These are phyloP conservation scores for Apteryx mantelli DNA, from an alignment of 2,113 vertebrate genomes.

Conservation along the genomic window DNA sequence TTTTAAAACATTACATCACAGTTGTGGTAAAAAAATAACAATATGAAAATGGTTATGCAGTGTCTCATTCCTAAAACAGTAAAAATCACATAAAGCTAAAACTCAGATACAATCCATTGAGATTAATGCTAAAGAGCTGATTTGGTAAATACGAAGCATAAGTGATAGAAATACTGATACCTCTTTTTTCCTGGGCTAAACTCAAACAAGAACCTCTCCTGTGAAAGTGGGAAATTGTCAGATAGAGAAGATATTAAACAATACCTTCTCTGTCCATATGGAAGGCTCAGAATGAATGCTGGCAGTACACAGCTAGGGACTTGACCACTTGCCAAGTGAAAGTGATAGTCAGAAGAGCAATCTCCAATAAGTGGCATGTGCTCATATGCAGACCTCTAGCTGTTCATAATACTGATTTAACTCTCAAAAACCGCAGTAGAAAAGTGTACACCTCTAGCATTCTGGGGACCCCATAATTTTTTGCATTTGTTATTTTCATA, in stretches of 20 bases:
- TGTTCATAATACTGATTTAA: not conserved
- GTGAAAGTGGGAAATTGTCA: not conserved
- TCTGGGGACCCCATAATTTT: not conserved
- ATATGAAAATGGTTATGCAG: not conserved
- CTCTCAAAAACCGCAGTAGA: not conserved
- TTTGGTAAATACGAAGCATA: not conserved
- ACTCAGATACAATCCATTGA: not conserved
- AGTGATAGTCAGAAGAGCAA: slow-evolving; percentile 7
- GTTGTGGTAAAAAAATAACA: not conserved
- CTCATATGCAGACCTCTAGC: not conserved
- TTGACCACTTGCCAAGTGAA: slow-evolving; percentile 38
- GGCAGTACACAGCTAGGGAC: not conserved
- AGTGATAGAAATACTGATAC: not conserved
- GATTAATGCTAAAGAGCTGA: slow-evolving; percentile 20
- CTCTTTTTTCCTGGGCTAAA: not conserved
- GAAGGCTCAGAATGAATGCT: not conserved
- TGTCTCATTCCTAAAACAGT: not conserved
- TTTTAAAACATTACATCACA: not conserved
- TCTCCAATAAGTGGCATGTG: not conserved
- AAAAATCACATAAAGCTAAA: not conserved
- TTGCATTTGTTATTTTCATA: not conserved
- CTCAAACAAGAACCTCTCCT: not conserved
- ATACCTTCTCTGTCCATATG: slow-evolving; percentile 24
- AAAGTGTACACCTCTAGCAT: not conserved
- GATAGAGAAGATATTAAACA: slow-evolving; percentile 12